Percentiles rank a stretch among this genome's conserved stretches.
Evolutionary conservation across 2,888 invertebrate genomes (phyloP).

Genomic region (Automeris io): DNA sequence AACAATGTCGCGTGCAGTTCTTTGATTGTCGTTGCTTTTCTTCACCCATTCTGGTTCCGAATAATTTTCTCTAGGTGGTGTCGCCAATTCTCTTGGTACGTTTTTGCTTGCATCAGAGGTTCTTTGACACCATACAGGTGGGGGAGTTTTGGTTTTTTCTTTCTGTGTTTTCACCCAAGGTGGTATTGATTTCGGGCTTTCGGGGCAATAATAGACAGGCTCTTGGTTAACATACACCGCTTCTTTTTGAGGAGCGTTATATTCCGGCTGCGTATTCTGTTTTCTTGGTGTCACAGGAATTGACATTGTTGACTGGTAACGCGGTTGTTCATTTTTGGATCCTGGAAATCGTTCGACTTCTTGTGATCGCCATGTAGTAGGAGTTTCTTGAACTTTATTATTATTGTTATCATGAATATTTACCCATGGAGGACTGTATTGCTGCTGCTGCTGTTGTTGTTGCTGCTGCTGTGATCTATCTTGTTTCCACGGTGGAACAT

Average conservation of each 20-base stretch:
- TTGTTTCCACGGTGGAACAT: constrained; percentile 51
- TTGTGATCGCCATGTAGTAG: constrained; percentile 44
- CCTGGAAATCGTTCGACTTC: constrained; percentile 32
- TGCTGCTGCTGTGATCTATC: constrained; percentile 41
- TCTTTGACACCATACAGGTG: constrained; percentile 63
- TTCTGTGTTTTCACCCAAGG: constrained; percentile 69
- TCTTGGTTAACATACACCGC: constrained; percentile 65
- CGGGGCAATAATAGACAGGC: constrained; percentile 64
- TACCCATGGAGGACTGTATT: constrained; percentile 50
- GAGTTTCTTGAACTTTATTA: constrained; percentile 43
- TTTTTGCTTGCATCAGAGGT: constrained; percentile 59
- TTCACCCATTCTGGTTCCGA: constrained; percentile 67
- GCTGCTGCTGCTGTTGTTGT: constrained; percentile 38
- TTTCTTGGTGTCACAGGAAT: constrained; percentile 64
- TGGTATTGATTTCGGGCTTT: constrained; percentile 64
- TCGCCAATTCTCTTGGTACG: constrained; percentile 51
- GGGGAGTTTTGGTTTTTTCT: constrained; percentile 70
- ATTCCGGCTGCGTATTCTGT: constrained; percentile 45
- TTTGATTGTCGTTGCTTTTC: constrained; percentile 62
- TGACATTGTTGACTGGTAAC: constrained; percentile 68
- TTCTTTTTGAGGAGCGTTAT: constrained; percentile 53
- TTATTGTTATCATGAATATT: constrained; percentile 45
- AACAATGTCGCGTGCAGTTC: constrained; percentile 51
- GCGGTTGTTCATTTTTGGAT: constrained; percentile 44
- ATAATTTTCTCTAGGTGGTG: constrained; percentile 57